A percentile compares a stretch with the other conserved stretches of the same genome.
phyloP scores from a whole-genome alignment of 2,797 vertebrate genomes.

The Pantherophis alleghaniensis region DNA sequence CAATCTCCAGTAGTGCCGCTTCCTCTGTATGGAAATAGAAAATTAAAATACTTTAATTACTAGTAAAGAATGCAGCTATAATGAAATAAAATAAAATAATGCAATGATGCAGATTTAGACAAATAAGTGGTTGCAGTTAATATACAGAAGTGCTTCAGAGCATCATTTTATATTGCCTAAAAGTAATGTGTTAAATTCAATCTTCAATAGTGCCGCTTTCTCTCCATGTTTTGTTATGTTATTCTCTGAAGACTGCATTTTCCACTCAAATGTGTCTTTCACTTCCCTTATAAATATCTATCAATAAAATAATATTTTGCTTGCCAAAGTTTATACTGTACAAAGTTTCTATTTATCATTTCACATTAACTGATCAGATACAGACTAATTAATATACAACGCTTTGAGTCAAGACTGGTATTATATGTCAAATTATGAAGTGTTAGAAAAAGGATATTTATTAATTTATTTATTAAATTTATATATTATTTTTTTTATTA shows the following conservation, averaged over 20 bases:
- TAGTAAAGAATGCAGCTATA: background rate
- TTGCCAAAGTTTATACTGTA: conserved; percentile 1
- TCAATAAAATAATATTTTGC: background rate
- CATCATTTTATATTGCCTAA: background rate
- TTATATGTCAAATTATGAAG: background rate
- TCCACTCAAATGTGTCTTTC: background rate
- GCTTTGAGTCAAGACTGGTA: background rate
- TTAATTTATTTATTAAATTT: background rate
- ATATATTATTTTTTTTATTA: background rate
- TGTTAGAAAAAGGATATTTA: background rate
- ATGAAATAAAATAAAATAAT: background rate
- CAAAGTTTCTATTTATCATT: conserved; percentile 20
- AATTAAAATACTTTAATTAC: conserved; percentile 23
- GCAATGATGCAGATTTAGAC: background rate
- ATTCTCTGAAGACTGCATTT: background rate
- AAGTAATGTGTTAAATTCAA: background rate
- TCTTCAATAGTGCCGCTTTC: background rate
- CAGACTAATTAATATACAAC: background rate
- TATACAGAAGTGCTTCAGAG: background rate
- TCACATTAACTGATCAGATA: background rate
- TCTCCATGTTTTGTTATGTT: background rate
- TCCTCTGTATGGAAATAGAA: conserved; percentile 76
- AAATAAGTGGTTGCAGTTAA: background rate
- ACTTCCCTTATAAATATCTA: background rate
- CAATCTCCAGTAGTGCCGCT: conserved; percentile 95